Percentiles rank a stretch among this genome's conserved stretches.
Conservation (phyloP, 2,113 vertebrate species). For the Oriolus oriolus region DNA sequence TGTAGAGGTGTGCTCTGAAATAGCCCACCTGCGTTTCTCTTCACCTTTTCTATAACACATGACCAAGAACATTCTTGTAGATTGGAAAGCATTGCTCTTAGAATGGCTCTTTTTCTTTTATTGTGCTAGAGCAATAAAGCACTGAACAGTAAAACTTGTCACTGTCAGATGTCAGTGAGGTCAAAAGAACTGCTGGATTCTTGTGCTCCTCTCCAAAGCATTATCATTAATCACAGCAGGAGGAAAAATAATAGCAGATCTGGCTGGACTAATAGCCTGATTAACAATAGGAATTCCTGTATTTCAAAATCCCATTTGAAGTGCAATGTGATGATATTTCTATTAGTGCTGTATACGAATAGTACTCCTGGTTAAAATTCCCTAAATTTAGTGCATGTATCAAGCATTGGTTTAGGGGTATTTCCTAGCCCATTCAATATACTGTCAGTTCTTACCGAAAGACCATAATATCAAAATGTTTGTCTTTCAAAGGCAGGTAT, state of each 20-base stretch:
- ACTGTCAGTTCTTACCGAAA: background rate
- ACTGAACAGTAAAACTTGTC: background rate
- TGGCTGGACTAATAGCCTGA: background rate
- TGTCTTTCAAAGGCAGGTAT: background rate
- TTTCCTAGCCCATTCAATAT: background rate
- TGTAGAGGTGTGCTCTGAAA: background rate
- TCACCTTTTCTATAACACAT: background rate
- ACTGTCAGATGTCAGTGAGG: background rate
- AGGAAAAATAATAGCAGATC: background rate
- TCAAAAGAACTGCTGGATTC: background rate
- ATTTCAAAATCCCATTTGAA: background rate
- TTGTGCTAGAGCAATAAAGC: background rate
- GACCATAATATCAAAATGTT: background rate
- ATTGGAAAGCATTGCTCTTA: background rate
- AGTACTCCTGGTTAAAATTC: background rate
- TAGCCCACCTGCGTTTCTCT: background rate
- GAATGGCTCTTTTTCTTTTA: background rate
- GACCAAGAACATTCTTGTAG: background rate
- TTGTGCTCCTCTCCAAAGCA: background rate
- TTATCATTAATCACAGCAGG: background rate
- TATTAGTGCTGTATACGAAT: background rate
- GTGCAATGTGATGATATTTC: background rate
- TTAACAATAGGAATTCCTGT: background rate
- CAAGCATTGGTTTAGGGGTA: background rate
- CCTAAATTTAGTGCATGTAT: background rate